Base-by-base conservation (phyloP, 2,888 invertebrate genomes). In the Brachynemurus nebulosus region DNA sequence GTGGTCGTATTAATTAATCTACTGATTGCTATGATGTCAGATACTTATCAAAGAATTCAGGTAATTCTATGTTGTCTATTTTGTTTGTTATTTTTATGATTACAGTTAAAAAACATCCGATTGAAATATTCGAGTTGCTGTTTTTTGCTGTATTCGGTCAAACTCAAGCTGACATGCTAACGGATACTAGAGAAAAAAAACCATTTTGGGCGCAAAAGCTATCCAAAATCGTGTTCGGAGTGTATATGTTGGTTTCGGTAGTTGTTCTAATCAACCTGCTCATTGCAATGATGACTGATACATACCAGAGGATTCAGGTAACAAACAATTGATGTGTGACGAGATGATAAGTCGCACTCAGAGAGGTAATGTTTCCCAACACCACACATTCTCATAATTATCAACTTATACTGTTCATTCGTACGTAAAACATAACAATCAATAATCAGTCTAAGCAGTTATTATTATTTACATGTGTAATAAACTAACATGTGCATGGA, bases 211-310 rank as follows among this genome's bases (percentile, higher is more conserved):
- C 89, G 48, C 80, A 79, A 61, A 80, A 80, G 60, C 74, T 90
- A 58, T 90, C 86, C 76, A 88, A 86, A 75, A 74, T 86, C 61
- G 79, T 84, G 55, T 86, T 85, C 68, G 88, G 86, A 57, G 82
- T 92, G 62, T 99, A 98, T 75, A 89, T 98, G 90, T 76, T 97
- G 81, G 95, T 98, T 59, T 95, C 96, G 52, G 89, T 98, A 60
- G 91, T 98, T 64, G 98, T 98, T 58, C 80, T 98, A 57, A 97
- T 98, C 71, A 98, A 98, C 72, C 79, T 98, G 54, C 85, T 98
- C 65, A 98, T 98, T 76, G 98, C 98, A 74, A 98, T 98, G 97
- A 97, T 98, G 96, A 95, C 96, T 63, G 97, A 98, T 76, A 98
- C 98, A 49, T 98, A 98, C 68, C 97, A 98, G 67, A 77, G 93